Conservation (phyloP, 2,888 invertebrate species). For the Vesta saturnalis region DNA sequence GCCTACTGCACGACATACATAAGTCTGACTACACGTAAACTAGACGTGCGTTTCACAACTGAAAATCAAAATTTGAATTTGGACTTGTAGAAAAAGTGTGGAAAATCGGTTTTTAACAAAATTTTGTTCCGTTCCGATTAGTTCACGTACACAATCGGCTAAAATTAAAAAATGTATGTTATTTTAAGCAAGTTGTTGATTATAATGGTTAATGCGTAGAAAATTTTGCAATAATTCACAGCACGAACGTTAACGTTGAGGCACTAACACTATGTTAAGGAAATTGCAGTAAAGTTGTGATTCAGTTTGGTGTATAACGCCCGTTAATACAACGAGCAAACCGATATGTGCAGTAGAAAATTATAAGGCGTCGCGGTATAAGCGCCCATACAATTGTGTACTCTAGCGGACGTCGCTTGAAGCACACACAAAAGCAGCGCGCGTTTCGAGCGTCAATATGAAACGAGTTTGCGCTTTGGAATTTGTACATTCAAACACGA, state of each 20-base stretch:
- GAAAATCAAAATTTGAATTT: too few relatives aligned
- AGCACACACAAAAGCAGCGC: slow-evolving; percentile 43
- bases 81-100: too few relatives aligned
- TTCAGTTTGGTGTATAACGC: slow-evolving; percentile 22
- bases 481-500: slow-evolving; percentile 24
- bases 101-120: slow-evolving; percentile 51
- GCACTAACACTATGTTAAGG: neutral
- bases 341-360: slow-evolving; percentile 38
- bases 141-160: too few relatives aligned
- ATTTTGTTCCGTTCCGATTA: too few relatives aligned
- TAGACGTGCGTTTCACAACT: slow-evolving; percentile 52
- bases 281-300: neutral
- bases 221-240: too few relatives aligned
- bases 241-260: too few relatives aligned
- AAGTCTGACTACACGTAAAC: slow-evolving; percentile 51
- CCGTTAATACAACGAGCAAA: slow-evolving; percentile 29
- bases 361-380: slow-evolving; percentile 38
- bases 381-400: slow-evolving; percentile 39
- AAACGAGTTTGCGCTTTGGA: slow-evolving; percentile 42
- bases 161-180: too few relatives aligned
- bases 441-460: slow-evolving; percentile 46
- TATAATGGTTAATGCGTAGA: too few relatives aligned
- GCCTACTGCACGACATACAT: slow-evolving; percentile 56
- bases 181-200: too few relatives aligned
- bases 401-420: slow-evolving; percentile 39